Conservation (phyloP, 2,888 invertebrate species). For the Pammene aurita region DNA sequence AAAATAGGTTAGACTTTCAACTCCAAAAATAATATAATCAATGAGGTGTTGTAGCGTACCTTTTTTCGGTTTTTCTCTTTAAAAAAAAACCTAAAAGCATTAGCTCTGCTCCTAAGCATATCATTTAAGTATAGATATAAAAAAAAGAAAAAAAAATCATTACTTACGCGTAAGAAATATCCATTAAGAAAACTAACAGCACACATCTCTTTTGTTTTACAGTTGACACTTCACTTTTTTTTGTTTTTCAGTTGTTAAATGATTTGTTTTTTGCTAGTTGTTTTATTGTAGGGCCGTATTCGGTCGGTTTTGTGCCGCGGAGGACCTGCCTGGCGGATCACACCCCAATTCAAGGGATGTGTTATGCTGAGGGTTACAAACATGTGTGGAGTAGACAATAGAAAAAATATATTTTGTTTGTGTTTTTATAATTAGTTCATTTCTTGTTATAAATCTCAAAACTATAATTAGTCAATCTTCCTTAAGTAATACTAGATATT, state of each 20-base stretch:
- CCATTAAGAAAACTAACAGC: slow-evolving; percentile 32
- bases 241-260: slow-evolving; percentile 35
- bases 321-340: slow-evolving; percentile 68
- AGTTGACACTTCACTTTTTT: slow-evolving; percentile 41
- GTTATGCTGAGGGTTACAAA: slow-evolving; percentile 62
- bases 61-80: neutral
- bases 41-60: slow-evolving; percentile 1
- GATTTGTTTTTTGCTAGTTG: slow-evolving; percentile 51
- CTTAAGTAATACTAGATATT: too few species aligned
- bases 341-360: slow-evolving; percentile 73
- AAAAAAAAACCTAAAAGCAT: neutral
- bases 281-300: slow-evolving; percentile 63
- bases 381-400: slow-evolving; percentile 56
- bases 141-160: slow-evolving; percentile 62
- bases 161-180: slow-evolving; percentile 57
- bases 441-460: too few species aligned
- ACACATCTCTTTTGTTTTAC: slow-evolving; percentile 36
- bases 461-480: too few species aligned
- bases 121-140: slow-evolving; percentile 27
- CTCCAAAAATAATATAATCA: slow-evolving; percentile 35
- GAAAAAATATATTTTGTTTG: slow-evolving; percentile 43
- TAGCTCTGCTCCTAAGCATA: neutral
- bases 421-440: neutral
- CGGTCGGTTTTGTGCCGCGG: slow-evolving; percentile 68
- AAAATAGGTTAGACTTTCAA: slow-evolving; percentile 32